phyloP scores from a whole-genome alignment of 2,113 vertebrate genomes.

The Thryonomys swinderianus region DNA sequence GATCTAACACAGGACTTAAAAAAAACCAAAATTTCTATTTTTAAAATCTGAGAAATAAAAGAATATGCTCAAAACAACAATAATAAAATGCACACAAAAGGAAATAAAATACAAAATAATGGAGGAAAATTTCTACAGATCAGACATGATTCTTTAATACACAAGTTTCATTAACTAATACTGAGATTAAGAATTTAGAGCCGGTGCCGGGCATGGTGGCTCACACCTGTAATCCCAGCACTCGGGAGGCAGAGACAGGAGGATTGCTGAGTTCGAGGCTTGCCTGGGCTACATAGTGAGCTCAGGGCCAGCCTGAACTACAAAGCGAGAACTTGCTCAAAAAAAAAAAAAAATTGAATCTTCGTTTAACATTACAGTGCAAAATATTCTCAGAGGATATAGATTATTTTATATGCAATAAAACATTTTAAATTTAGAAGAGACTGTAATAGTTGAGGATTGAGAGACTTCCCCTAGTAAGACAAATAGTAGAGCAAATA shows the following conservation, averaged over 20 bases:
- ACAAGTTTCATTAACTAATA: not conserved
- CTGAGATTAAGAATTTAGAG: not conserved
- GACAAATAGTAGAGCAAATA: not conserved
- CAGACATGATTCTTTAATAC: not conserved
- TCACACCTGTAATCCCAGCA: too few species aligned
- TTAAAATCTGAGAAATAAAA: not conserved
- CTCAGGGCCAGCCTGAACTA: too few species aligned
- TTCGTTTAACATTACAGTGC: not conserved
- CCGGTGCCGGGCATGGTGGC: too few species aligned
- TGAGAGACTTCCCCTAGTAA: not conserved
- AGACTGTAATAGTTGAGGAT: not conserved
- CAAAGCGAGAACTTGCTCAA: too few species aligned
- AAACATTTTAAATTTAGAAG: not conserved
- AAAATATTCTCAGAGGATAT: not conserved
- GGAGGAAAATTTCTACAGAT: not conserved
- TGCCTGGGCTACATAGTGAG: too few species aligned
- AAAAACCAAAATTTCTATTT: not conserved
- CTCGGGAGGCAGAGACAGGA: too few species aligned
- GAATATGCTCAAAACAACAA: not conserved
- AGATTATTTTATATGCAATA: not conserved
- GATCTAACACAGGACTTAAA: not conserved
- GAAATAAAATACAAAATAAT: not conserved
- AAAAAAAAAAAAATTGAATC: too few species aligned
- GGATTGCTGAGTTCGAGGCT: too few species aligned
- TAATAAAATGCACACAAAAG: not conserved